Conservation (phyloP, 2,797 vertebrate genomes). For the Iguana delicatissima region DNA sequence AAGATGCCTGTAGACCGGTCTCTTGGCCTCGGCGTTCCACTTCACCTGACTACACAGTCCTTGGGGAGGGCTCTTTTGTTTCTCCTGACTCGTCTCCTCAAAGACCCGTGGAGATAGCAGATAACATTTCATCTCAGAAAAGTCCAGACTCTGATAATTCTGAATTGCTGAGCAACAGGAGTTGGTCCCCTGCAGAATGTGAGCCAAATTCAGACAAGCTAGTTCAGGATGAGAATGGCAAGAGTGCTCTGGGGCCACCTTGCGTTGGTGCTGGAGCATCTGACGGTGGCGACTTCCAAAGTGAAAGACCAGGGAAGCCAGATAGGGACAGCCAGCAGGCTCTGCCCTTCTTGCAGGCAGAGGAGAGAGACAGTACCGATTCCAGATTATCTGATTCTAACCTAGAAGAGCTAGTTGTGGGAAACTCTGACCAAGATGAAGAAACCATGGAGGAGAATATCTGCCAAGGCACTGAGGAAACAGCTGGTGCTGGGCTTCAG, state of each 20-base stretch:
- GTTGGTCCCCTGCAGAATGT: neutral
- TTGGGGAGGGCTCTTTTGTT: neutral
- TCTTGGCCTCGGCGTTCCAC: neutral
- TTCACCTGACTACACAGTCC: neutral
- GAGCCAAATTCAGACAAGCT: too few relatives aligned
- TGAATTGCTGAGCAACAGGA: too few relatives aligned
- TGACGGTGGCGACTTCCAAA: neutral
- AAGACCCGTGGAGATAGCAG: neutral
- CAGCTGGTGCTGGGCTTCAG: accelerated
- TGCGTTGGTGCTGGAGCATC: too few relatives aligned
- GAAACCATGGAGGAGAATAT: neutral
- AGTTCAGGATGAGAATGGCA: neutral
- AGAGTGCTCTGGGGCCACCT: neutral
- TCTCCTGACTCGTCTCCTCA: neutral
- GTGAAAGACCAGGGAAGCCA: neutral
- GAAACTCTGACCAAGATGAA: neutral
- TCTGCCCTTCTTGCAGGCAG: neutral
- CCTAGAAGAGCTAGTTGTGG: too few relatives aligned
- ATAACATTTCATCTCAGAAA: neutral
- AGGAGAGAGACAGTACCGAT: neutral
- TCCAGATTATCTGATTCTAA: accelerated
- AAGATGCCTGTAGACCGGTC: accelerated
- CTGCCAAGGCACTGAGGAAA: neutral
- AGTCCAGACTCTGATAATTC: neutral
- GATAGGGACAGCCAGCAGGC: too few relatives aligned